These are phyloP conservation scores for Ellobium chinense DNA, from an alignment of 2,888 invertebrate species.

Conservation along the genomic window DNA sequence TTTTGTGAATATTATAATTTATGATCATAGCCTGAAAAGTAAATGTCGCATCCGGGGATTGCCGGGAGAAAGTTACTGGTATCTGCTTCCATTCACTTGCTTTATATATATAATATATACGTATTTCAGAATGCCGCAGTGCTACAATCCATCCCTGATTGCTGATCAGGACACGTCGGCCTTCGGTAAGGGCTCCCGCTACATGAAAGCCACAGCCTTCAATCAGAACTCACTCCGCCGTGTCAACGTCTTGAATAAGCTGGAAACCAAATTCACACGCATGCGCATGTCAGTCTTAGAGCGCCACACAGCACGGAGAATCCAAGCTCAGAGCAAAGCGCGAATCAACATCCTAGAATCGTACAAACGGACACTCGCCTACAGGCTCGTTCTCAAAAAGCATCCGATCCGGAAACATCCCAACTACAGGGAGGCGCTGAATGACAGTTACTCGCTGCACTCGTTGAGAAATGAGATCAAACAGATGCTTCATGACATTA, in stretches of 20 bases:
- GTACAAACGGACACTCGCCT: constrained; percentile 52
- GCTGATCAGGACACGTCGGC: constrained; percentile 38
- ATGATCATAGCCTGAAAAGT: no score
- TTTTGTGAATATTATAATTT: no score
- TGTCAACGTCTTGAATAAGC: constrained; percentile 40
- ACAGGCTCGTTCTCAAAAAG: constrained; percentile 58
- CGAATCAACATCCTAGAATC: constrained; percentile 25
- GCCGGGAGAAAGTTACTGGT: no score
- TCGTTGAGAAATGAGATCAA: constrained; percentile 59
- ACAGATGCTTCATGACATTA: constrained; percentile 57
- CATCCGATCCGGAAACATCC: constrained; percentile 54
- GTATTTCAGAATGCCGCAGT: constrained; percentile 39
- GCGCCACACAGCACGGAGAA: not conserved
- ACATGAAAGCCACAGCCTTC: constrained; percentile 35
- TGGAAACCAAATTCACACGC: constrained; percentile 35
- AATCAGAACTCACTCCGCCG: constrained; percentile 22
- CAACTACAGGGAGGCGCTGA: constrained; percentile 57
- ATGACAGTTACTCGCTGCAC: constrained; percentile 56
- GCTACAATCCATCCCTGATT: constrained; percentile 38
- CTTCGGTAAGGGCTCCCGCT: constrained; percentile 40
- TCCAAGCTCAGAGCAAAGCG: not conserved
- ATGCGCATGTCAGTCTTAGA: constrained; percentile 24
- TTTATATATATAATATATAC: no score
- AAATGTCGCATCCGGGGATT: no score
- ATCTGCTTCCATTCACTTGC: no score